A percentile compares a stretch with the other conserved stretches of the same genome.
Evolutionary conservation across 2,797 vertebrate species (phyloP).

Genomic region (Poeciliopsis gracilis): DNA sequence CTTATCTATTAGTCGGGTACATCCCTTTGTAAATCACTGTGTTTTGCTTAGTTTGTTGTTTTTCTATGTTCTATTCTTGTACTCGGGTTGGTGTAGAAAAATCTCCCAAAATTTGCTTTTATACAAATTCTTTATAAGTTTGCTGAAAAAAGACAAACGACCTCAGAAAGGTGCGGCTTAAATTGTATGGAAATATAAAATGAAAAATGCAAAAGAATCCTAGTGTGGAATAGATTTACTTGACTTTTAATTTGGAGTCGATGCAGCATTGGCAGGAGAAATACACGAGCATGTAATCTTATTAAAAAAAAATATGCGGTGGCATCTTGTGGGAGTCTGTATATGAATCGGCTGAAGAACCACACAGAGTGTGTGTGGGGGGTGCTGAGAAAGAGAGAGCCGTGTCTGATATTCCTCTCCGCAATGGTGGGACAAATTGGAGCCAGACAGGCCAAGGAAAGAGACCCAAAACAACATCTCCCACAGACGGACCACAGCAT

Average conservation of each 20-base stretch:
- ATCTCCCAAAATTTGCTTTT: not conserved
- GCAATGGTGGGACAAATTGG: slow-evolving; percentile 83
- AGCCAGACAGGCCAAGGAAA: slow-evolving; percentile 82
- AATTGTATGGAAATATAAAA: not conserved
- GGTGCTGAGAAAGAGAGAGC: slow-evolving; percentile 53
- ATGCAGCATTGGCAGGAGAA: not conserved
- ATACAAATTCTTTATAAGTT: not conserved
- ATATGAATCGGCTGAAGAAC: slow-evolving; percentile 52
- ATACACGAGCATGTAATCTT: not conserved
- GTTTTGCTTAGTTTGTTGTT: not conserved
- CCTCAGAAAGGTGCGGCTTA: not conserved
- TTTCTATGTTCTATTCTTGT: not conserved
- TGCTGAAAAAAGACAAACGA: not conserved
- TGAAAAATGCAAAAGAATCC: not conserved
- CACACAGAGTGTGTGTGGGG: slow-evolving; percentile 68
- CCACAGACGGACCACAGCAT: slow-evolving; percentile 79
- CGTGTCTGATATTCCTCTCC: slow-evolving; percentile 79
- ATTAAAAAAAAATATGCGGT: not conserved
- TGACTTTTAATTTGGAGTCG: not conserved
- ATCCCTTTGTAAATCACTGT: not conserved
- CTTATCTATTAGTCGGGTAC: not conserved
- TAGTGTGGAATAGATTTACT: not conserved
- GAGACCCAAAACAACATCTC: slow-evolving; percentile 81
- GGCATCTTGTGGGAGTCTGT: slow-evolving; percentile 31
- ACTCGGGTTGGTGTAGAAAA: not conserved